Conservation (phyloP, 2,113 vertebrate species). For the Machaerirhynchus nigripectus region DNA sequence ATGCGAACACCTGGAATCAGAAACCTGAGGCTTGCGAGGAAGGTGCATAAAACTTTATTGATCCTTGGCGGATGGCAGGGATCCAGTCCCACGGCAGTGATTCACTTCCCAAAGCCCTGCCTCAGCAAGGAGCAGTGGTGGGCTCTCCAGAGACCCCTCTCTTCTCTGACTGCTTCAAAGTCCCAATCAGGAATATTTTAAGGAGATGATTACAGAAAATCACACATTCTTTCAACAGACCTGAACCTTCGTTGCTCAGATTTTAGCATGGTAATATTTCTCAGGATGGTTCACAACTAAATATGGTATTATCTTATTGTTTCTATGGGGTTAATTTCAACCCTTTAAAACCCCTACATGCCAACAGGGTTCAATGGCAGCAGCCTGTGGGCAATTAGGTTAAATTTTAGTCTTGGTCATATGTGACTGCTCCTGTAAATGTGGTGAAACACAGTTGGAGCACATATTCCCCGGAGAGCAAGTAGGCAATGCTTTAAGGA, state of each 20-base stretch:
- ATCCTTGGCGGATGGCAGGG: not conserved
- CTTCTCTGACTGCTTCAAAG: not conserved
- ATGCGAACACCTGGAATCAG: conserved; percentile 34
- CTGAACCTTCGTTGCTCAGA: fast-evolving
- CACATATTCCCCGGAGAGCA: conserved; percentile 30
- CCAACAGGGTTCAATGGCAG: not conserved
- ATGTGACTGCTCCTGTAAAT: conserved; percentile 57
- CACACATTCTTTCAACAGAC: not conserved
- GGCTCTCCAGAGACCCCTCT: not conserved
- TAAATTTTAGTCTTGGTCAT: conserved; percentile 39
- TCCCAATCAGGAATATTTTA: conserved; percentile 2
- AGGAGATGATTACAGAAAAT: conserved; percentile 19
- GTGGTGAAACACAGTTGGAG: conserved; percentile 51
- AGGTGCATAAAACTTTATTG: conserved; percentile 46
- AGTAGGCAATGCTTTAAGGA: conserved; percentile 60
- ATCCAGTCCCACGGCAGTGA: conserved; percentile 26
- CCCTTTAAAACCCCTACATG: not conserved
- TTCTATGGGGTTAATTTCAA: not conserved
- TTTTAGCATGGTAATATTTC: not conserved
- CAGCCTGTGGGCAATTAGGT: conserved; percentile 15
- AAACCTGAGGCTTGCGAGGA: not conserved
- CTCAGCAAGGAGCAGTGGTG: conserved; percentile 8
- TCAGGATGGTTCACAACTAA: not conserved
- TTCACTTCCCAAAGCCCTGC: conserved; percentile 21
- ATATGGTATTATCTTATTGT: not conserved